phyloP scores from a whole-genome alignment of 37 sponge, comb jelly and placozoan genomes.

The Oscarella lobularis region DNA sequence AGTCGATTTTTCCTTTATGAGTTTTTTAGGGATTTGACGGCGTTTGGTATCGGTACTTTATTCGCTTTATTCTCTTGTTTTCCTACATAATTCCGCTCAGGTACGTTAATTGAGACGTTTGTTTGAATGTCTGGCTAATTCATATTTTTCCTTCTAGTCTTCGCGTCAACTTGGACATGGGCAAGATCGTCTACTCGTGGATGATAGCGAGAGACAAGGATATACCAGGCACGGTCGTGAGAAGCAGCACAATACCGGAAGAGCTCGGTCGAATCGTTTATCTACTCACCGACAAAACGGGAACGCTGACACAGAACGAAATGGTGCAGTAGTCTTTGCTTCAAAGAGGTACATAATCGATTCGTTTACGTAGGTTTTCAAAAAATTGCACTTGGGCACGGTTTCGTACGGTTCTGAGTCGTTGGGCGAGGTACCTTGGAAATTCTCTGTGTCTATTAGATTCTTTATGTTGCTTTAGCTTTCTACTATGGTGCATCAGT shows the following conservation, averaged over 20 bases:
- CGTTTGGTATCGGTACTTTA: slow-evolving; percentile 63
- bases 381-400: slow-evolving; percentile 60
- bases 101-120: slow-evolving; percentile 15
- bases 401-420: slow-evolving; percentile 63
- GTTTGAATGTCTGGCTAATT: neutral
- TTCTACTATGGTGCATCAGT: no score
- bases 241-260: slow-evolving; percentile 90
- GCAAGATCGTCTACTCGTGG: slow-evolving; percentile 80
- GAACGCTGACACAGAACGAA: slow-evolving; percentile 89
- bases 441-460: neutral
- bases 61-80: slow-evolving; percentile 78
- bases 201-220: slow-evolving; percentile 63
- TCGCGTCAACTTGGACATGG: slow-evolving; percentile 89
- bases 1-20: slow-evolving; percentile 1
- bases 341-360: neutral
- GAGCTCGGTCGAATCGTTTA: slow-evolving; percentile 82
- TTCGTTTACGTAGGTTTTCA: slow-evolving; percentile 45
- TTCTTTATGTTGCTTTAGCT: no score
- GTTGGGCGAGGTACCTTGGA: slow-evolving; percentile 50
- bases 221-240: slow-evolving; percentile 77
- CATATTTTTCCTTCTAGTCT: slow-evolving; percentile 26
- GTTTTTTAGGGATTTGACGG: slow-evolving; percentile 39
- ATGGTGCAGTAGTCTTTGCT: slow-evolving; percentile 64
- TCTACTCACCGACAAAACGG: slow-evolving; percentile 84
- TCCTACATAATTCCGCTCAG: slow-evolving; percentile 95